Evolutionary conservation across 2,113 vertebrate genomes (phyloP).

Genomic region (Synodontis membranacea): DNA sequence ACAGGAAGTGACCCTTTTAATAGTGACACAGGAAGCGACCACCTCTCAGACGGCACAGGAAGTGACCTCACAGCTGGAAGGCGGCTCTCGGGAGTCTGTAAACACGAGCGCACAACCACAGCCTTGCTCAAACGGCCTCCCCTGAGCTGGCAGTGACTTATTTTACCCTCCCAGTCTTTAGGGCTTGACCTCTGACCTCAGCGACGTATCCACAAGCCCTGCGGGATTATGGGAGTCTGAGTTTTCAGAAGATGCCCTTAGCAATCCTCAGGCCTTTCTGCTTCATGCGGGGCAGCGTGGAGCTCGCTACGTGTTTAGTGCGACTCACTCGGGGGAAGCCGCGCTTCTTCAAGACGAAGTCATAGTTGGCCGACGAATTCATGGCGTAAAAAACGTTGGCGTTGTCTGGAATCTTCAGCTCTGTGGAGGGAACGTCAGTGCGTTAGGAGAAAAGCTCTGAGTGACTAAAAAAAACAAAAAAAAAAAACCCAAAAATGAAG

Average conservation of each 20-base stretch:
- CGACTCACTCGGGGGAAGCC: conserved; percentile 80
- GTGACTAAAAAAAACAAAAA: not conserved
- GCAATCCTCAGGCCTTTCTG: conserved; percentile 97
- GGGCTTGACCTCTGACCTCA: conserved; percentile 10
- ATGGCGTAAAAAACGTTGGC: conserved; percentile 99
- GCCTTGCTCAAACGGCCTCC: not conserved
- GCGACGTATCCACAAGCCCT: not conserved
- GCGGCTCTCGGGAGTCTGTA: conserved; percentile 32
- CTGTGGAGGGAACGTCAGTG: conserved; percentile 60
- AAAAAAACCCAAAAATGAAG: not conserved
- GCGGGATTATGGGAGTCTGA: not conserved
- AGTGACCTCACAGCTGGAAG: conserved; percentile 9
- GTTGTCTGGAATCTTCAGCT: conserved; percentile 94
- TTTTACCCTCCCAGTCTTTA: not conserved
- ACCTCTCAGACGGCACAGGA: not conserved
- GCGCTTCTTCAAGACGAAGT: conserved; percentile 93
- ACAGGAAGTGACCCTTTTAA: not conserved
- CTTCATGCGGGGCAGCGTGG: conserved; percentile 94
- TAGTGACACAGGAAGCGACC: not conserved
- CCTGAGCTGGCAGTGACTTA: conserved; percentile 32
- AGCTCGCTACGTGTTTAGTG: conserved; percentile 88
- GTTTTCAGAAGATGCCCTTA: conserved; percentile 93
- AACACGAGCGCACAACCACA: conserved; percentile 25
- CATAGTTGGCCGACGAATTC: conserved; percentile 97
- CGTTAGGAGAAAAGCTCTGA: not conserved